A percentile compares a stretch with the other conserved stretches of the same genome.
These are phyloP conservation scores for Oenanthe oenanthe DNA, from an alignment of 2,113 vertebrate genomes.

Conservation along the genomic window DNA sequence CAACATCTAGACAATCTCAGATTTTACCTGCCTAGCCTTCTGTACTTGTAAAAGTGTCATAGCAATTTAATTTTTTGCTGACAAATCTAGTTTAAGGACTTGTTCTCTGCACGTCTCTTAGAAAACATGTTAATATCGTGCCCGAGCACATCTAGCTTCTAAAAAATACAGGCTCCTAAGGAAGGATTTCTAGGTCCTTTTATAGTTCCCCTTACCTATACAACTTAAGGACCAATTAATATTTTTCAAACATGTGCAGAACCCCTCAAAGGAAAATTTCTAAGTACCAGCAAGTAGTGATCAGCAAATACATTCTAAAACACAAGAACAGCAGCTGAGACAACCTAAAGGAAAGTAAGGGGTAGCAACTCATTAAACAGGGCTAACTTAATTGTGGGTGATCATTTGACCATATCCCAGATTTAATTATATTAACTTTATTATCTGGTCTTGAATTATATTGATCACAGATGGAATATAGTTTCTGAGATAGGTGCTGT, in stretches of 20 bases:
- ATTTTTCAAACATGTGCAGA: neutral
- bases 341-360: neutral
- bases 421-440: constrained; percentile 46
- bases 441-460: constrained; percentile 40
- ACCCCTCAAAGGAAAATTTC: neutral
- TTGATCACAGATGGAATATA: constrained; percentile 17
- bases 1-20: neutral
- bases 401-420: constrained; percentile 41
- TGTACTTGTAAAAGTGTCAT: neutral
- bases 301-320: neutral
- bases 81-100: neutral
- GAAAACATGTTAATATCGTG: neutral
- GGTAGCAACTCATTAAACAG: neutral
- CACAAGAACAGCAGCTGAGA: neutral
- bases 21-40: neutral
- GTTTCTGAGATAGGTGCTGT: constrained; percentile 14
- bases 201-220: neutral
- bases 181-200: neutral
- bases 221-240: neutral
- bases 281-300: neutral
- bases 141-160: neutral
- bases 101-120: neutral
- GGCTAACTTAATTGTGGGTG: constrained; percentile 26
- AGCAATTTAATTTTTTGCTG: neutral
- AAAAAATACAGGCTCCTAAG: neutral